These are phyloP conservation scores for Poecilia latipinna DNA, from an alignment of 2,113 vertebrate genomes.

Conservation along the genomic window DNA sequence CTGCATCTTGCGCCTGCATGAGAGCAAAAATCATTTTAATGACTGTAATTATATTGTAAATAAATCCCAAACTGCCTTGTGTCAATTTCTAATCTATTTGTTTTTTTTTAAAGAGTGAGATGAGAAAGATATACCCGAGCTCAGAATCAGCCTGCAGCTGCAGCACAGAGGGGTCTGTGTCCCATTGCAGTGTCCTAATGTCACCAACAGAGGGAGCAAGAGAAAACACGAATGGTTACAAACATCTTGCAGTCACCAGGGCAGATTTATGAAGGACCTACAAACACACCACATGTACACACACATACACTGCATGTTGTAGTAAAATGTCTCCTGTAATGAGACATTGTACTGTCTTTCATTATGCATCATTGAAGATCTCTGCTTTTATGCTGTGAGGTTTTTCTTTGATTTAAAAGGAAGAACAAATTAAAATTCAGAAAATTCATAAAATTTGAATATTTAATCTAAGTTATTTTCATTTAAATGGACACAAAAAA, in stretches of 20 bases:
- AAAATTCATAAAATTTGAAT: neutral
- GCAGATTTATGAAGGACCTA: neutral
- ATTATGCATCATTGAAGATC: neutral
- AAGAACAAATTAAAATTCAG: neutral
- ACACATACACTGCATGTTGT: neutral
- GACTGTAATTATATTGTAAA: neutral
- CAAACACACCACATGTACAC: conserved; percentile 10
- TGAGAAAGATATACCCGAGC: conserved; percentile 89
- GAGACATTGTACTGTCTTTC: conserved; percentile 31
- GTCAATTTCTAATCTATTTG: neutral
- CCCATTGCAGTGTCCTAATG: conserved; percentile 97
- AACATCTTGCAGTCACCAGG: conserved; percentile 9
- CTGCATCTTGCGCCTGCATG: conserved; percentile 86
- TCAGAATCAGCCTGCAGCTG: conserved; percentile 98
- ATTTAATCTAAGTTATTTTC: too few species aligned
- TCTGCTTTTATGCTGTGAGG: neutral
- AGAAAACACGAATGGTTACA: conserved; percentile 84
- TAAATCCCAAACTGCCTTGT: neutral
- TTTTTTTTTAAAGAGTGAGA: conserved; percentile 54
- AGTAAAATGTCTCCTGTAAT: conserved; percentile 7
- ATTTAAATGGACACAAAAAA: too few species aligned
- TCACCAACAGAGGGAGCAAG: conserved; percentile 80
- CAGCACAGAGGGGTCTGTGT: conserved; percentile 98
- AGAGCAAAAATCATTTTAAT: conserved; percentile 40
- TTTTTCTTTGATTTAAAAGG: neutral